These are phyloP conservation scores for Ridgeia piscesae DNA, from an alignment of 1,140 invertebrate genomes.

Conservation along the genomic window DNA sequence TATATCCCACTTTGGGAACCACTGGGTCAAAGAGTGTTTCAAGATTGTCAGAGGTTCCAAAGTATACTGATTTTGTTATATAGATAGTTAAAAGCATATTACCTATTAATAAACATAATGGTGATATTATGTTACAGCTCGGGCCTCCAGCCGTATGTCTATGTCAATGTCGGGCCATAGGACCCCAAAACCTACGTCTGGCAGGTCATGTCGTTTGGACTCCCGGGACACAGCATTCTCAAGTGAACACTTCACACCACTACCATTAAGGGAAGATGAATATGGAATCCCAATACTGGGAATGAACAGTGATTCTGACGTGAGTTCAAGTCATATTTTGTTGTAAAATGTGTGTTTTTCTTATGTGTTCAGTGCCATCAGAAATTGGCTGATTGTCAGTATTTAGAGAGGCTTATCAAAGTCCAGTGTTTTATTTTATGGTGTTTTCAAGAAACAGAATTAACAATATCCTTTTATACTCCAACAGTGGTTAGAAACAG, in stretches of 20 bases:
- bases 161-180: slow-evolving; percentile 19
- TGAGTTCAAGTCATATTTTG: slow-evolving; percentile 10
- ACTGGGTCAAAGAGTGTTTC: too few relatives aligned
- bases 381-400: too few relatives aligned
- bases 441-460: too few relatives aligned
- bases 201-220: neutral
- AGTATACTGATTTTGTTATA: neutral
- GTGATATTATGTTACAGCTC: slow-evolving; percentile 1
- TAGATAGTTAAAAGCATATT: slow-evolving; percentile 15
- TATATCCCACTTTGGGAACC: too few relatives aligned
- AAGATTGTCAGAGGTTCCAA: neutral
- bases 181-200: slow-evolving; percentile 26
- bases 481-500: too few relatives aligned
- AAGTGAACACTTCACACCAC: slow-evolving; percentile 8
- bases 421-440: too few relatives aligned
- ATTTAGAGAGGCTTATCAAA: too few relatives aligned
- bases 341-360: slow-evolving; percentile 4
- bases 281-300: slow-evolving; percentile 51
- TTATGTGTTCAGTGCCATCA: too few relatives aligned
- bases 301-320: slow-evolving; percentile 41
- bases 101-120: slow-evolving; percentile 3
- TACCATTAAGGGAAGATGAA: slow-evolving; percentile 38
- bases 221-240: neutral
- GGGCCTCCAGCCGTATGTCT: slow-evolving; percentile 3
- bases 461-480: too few relatives aligned